Evolutionary conservation across 1,140 invertebrate genomes (phyloP).

Genomic region (Pollicipes pollicipes): DNA sequence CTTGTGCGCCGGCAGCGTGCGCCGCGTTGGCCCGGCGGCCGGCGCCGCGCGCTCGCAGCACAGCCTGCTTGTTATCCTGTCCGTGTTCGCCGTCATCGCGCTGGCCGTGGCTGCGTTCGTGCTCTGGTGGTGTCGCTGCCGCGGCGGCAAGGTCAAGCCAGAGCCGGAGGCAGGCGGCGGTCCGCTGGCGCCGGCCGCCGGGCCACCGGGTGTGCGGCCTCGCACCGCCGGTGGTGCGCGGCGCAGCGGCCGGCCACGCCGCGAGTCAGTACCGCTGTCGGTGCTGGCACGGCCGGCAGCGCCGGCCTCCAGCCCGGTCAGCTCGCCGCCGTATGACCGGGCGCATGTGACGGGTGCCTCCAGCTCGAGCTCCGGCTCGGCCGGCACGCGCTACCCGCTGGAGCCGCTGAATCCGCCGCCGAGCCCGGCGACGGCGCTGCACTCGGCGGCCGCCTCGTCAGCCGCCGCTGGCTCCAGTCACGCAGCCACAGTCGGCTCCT

Average conservation of each 20-base stretch:
- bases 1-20: conserved; percentile 23
- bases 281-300: neutral
- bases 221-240: too few relatives aligned
- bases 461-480: conserved; percentile 21
- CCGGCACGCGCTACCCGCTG: conserved; percentile 43
- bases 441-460: conserved; percentile 35
- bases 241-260: neutral
- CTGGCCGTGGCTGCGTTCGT: neutral
- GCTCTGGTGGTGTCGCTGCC: neutral
- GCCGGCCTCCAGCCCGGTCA: neutral
- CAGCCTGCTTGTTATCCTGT: neutral
- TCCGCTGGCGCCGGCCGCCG: neutral
- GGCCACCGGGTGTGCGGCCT: too few relatives aligned
- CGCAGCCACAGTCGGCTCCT: conserved; percentile 25
- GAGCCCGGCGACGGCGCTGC: conserved; percentile 48
- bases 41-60: neutral
- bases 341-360: conserved; percentile 54
- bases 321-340: neutral
- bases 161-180: neutral
- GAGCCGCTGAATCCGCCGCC: conserved; percentile 77
- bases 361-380: conserved; percentile 42
- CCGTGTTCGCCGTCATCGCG: neutral
- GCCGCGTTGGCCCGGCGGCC: neutral
- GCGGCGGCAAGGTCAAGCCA: neutral
- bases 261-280: neutral